Evolutionary conservation across 2,888 invertebrate species (phyloP).

Genomic region (Desoria tigrina): DNA sequence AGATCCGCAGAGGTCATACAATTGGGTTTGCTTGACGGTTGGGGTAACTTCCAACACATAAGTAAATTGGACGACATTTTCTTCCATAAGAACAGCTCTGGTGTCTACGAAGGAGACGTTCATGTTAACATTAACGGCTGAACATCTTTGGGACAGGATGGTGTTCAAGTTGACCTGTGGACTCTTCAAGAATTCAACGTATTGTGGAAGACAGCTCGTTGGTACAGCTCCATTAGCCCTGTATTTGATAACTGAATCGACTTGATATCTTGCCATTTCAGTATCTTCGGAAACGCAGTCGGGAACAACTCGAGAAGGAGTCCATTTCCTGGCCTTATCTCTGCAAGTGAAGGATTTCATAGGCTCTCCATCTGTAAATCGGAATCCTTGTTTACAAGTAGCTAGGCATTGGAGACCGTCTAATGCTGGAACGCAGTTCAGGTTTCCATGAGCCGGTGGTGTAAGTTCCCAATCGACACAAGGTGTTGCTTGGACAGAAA

Average conservation of each 20-base stretch:
- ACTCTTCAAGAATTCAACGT: constrained; percentile 70
- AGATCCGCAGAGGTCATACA: constrained; percentile 93
- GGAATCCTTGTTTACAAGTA: constrained; percentile 81
- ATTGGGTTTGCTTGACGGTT: constrained; percentile 81
- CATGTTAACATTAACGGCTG: constrained; percentile 90
- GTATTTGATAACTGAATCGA: constrained; percentile 81
- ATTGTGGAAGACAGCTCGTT: constrained; percentile 77
- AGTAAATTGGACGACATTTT: constrained; percentile 82
- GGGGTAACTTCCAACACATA: constrained; percentile 85
- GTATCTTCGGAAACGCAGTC: constrained; percentile 66
- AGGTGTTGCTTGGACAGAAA: constrained; percentile 86
- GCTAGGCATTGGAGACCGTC: constrained; percentile 81
- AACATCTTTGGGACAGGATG: constrained; percentile 85
- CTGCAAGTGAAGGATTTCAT: constrained; percentile 84
- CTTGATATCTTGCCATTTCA: constrained; percentile 91
- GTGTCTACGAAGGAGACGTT: constrained; percentile 87
- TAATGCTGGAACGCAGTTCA: constrained; percentile 78
- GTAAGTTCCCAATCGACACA: constrained; percentile 94
- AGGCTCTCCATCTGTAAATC: constrained; percentile 87
- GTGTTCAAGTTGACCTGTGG: constrained; percentile 78
- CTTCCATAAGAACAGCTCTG: constrained; percentile 75
- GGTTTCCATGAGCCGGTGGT: constrained; percentile 82
- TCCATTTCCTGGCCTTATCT: constrained; percentile 75
- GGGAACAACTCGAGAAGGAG: constrained; percentile 74
- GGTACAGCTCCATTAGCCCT: constrained; percentile 88